These are phyloP conservation scores for Chaetorhynchus papuensis DNA, from an alignment of 2,113 vertebrate species.

Conservation along the genomic window DNA sequence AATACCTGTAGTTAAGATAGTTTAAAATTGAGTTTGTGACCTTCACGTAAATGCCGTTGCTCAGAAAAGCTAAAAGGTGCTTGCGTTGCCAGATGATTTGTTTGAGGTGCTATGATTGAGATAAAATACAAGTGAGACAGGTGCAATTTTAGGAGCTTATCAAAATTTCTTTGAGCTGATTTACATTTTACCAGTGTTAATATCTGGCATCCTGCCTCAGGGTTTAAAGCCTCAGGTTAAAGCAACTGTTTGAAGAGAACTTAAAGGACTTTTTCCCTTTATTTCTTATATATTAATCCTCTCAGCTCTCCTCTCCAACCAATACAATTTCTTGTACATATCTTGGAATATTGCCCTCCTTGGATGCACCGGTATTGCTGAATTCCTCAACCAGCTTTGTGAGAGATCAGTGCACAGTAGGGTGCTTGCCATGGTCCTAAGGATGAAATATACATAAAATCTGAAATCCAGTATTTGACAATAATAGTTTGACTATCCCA, in stretches of 20 bases:
- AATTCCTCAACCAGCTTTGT: background rate
- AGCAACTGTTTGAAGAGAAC: background rate
- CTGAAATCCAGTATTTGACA: background rate
- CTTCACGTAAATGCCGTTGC: background rate
- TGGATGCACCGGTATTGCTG: background rate
- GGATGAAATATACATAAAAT: background rate
- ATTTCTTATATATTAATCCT: background rate
- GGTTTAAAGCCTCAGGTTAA: background rate
- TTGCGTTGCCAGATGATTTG: background rate
- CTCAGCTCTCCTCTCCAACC: background rate
- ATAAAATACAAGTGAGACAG: background rate
- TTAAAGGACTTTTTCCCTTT: background rate
- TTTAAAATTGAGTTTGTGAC: background rate
- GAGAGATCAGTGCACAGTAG: background rate
- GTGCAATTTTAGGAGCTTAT: background rate
- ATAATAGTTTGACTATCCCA: background rate
- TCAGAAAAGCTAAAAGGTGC: background rate
- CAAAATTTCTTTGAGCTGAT: background rate
- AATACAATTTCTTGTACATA: background rate
- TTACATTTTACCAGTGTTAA: slow-evolving; percentile 7
- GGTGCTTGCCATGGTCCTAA: background rate
- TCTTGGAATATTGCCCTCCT: background rate
- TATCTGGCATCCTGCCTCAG: background rate
- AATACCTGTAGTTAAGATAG: background rate
- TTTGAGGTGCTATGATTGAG: background rate